Base-by-base conservation (phyloP, 2,797 vertebrate genomes). In the Etheostoma perlongum region DNA sequence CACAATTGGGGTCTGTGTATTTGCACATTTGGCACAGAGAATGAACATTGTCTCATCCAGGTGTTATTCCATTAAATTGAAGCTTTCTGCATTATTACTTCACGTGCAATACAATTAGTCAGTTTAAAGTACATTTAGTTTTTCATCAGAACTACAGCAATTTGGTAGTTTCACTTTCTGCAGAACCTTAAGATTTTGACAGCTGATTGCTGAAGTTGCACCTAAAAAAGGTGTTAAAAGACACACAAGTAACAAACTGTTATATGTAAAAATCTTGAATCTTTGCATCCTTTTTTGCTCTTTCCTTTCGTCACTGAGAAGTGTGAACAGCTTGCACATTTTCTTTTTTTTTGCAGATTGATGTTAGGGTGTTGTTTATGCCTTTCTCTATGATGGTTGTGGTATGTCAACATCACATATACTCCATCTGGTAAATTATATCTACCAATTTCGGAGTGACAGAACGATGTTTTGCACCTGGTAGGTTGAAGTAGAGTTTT, bases 321-420 rank as follows among this genome's bases (percentile, higher is more conserved):
- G 84, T 89, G 88, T 87, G 84, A 90, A 86, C 82, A 85, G 82
- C 84, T 79, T 84, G 79, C 77, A 53, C 59, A 72, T 57, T 69
- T 78, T 62, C 67, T 44, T 15, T 74, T 59, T 59, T 53, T 80
- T 73, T 79, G 36, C 68, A 49, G 46, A 76, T 75, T 66, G 51
- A 78, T 75, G 48, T 76, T 69, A 76, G 66, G 13, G 64, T 80
- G 70, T 80, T 76, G 73, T 76, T 78, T 65, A 59, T 44, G 70
- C 33, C 59, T 80, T 69, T 78, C 53, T 74, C 55, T 78, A 13
- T 67, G 42, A 67, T 51, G 33, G 27, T 27, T 59, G 42, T 68
- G 52, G 54, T 67, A 61, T 68, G n/a, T 80, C 21, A 82, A 25
- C 59, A 52, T 76, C 44, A 70, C 69, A 79, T 61, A 49, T 47